A percentile compares a stretch with the other conserved stretches of the same genome.
Evolutionary conservation across 2,113 vertebrate species (phyloP).

Genomic region (Myodes glareolus): DNA sequence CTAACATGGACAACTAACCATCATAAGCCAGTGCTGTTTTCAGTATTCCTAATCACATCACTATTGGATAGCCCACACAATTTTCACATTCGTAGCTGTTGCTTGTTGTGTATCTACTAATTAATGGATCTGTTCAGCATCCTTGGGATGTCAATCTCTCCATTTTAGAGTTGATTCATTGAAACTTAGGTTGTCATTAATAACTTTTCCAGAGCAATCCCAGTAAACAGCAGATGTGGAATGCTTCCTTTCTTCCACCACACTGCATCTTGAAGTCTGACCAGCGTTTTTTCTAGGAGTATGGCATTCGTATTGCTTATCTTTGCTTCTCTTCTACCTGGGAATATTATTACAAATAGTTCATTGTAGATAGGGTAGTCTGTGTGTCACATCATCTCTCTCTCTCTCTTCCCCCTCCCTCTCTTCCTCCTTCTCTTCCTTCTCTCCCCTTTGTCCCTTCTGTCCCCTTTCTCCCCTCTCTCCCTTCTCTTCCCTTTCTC

Average conservation of each 20-base stretch:
- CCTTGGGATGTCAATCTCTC: neutral
- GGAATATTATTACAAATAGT: neutral
- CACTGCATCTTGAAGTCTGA: neutral
- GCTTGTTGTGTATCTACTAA: slow-evolving; percentile 2
- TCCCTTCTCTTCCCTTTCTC: too few relatives aligned
- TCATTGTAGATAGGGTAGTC: neutral
- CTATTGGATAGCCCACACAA: neutral
- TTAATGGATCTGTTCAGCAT: neutral
- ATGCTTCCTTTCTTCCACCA: neutral
- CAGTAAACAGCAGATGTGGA: neutral
- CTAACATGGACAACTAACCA: neutral
- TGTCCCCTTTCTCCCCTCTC: too few relatives aligned
- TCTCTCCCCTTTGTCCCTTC: too few relatives aligned
- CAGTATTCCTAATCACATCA: neutral
- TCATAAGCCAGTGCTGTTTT: neutral
- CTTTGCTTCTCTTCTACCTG: neutral
- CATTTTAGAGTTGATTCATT: neutral
- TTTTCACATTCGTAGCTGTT: neutral
- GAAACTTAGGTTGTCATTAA: neutral
- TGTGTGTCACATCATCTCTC: neutral
- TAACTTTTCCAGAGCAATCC: neutral
- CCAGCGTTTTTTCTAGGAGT: neutral
- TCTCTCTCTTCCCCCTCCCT: too few relatives aligned
- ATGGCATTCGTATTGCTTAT: neutral
- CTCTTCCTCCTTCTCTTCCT: fast-evolving